These are phyloP conservation scores for Prosapia bicincta DNA, from an alignment of 2,888 invertebrate genomes.

Conservation along the genomic window DNA sequence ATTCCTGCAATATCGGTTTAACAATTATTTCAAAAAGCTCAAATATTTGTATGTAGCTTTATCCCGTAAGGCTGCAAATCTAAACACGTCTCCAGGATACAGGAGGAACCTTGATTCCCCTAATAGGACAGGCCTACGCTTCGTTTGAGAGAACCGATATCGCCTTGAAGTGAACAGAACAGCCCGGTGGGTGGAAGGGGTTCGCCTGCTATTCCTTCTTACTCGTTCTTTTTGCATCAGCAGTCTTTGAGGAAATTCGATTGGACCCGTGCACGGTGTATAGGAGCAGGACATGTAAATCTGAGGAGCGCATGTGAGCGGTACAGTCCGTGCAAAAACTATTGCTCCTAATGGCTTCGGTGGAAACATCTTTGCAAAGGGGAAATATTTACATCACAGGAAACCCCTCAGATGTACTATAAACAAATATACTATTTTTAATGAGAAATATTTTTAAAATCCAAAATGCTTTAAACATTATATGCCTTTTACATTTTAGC, in stretches of 20 bases:
- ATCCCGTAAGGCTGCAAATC: too few species aligned
- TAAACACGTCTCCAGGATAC: too few species aligned
- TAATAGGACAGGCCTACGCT: not conserved
- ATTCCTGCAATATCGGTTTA: too few species aligned
- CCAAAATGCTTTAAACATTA: too few species aligned
- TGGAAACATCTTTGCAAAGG: too few species aligned
- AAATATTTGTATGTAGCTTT: too few species aligned
- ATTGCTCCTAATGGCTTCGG: not conserved
- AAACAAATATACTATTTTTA: too few species aligned
- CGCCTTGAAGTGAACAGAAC: slow-evolving; percentile 2
- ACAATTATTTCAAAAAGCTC: too few species aligned
- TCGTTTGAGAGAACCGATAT: slow-evolving; percentile 2
- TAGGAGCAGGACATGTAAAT: slow-evolving; percentile 17
- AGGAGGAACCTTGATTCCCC: not conserved
- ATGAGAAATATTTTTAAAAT: too few species aligned
- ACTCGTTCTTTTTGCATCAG: slow-evolving; percentile 28
- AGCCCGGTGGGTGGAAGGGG: not conserved
- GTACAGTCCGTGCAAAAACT: not conserved
- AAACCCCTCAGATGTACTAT: too few species aligned
- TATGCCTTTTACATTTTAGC: too few species aligned
- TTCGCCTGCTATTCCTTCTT: slow-evolving; percentile 4
- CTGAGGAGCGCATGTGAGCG: slow-evolving; percentile 3
- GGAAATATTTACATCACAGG: too few species aligned
- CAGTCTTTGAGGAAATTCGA: slow-evolving; percentile 30
- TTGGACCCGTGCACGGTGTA: slow-evolving; percentile 11